phyloP scores from a whole-genome alignment of 2,797 vertebrate species.

The Orestias chungarensis region DNA sequence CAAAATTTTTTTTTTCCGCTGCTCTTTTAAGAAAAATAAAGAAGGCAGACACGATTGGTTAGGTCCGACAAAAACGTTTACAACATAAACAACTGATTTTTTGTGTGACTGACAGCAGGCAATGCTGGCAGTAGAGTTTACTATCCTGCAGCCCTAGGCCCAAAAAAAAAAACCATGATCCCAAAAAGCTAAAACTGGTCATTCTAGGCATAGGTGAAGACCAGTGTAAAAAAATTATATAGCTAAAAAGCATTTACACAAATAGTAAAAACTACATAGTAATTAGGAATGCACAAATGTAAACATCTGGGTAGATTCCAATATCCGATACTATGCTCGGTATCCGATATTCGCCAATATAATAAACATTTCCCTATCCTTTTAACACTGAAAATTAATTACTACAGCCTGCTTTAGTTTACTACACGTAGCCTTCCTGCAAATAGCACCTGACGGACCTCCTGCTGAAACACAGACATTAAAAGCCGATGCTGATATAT shows the following conservation, averaged over 20 bases:
- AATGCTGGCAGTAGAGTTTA: neutral
- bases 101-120: conserved; percentile 1
- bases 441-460: too few species aligned
- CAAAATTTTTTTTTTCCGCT: conserved; percentile 30
- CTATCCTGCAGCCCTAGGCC: neutral
- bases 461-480: too few species aligned
- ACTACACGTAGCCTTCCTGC: too few species aligned
- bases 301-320: too few species aligned
- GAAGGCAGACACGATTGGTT: neutral
- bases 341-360: too few species aligned
- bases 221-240: neutral
- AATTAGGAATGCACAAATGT: too few species aligned
- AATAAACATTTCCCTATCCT: too few species aligned
- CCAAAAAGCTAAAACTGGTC: neutral
- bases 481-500: too few species aligned
- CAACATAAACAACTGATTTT: neutral
- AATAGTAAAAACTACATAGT: neutral
- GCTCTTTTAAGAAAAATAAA: conserved; percentile 19
- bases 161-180: neutral
- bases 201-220: too few species aligned
- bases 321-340: too few species aligned
- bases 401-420: too few species aligned
- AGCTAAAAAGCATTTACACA: neutral
- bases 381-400: too few species aligned
- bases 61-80: neutral